Base-by-base conservation (phyloP, 1,140 invertebrate genomes). In the Arion vulgaris region DNA sequence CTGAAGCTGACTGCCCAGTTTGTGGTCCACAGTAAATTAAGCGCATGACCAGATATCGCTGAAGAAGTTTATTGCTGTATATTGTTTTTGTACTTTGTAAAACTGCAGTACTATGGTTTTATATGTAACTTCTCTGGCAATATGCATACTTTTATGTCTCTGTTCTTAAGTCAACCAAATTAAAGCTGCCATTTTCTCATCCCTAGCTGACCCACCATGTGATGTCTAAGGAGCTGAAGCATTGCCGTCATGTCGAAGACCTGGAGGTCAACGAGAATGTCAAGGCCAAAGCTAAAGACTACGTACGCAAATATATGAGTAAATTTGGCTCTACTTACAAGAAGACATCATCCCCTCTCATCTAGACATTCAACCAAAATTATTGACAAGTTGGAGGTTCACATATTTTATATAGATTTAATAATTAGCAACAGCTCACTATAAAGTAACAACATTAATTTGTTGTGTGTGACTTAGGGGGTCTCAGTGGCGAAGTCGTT, bases 241-340 rank as follows among this genome's bases (percentile, higher is more conserved):
- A 98, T 89, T 97, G 97, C 88, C 95, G 95, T 80, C 95, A 95
- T 78, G 95, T 97, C 0, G 96, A 97, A 87, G 96, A 97, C 86
- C 91, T 98, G 49, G 94, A 96, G 85, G 96, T 97, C 85, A 98
- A 96, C 84, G 97, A 98, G 80, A 97, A 96, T 84, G 97, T 99
- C 0, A 99, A 99, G 93, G 96, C 97, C 1, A 93, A 93, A 81
- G 91, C 92, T 32, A 96, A 96, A 91, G 98, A 98, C 91, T 99
- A 97, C 92, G 96, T 99, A 34, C 95, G 95, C 86, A 98, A 98
- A 91, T 99, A 99, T 91, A 99, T 99, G 98, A 94, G 94, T 15
- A 98, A 97, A 92, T 98, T 97, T 93, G 97, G 93, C 15, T 76
- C 89, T 23, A 82, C 90, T n/a, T 94, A 94, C 84, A 80, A 51